Percentiles rank a stretch among this genome's conserved stretches.
phyloP scores from a whole-genome alignment of 2,888 invertebrate species.

The Andrena camellia region DNA sequence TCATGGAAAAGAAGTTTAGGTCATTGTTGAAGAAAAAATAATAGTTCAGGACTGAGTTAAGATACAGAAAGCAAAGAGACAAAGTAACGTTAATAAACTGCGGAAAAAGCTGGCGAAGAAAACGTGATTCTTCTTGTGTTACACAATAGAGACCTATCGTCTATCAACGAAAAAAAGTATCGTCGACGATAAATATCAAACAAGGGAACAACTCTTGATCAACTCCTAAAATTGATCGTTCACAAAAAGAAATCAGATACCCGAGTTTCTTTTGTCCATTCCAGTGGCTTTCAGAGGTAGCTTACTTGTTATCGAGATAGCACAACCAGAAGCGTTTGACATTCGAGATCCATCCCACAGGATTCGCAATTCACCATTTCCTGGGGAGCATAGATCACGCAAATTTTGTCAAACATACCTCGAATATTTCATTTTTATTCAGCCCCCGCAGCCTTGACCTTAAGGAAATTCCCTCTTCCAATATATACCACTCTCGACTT shows the following conservation, averaged over 20 bases:
- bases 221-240: slow-evolving; percentile 48
- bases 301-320: slow-evolving; percentile 5
- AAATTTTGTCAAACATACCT: background rate
- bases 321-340: background rate
- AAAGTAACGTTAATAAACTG: slow-evolving; percentile 5
- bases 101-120: background rate
- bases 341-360: slow-evolving; percentile 12
- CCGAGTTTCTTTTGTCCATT: slow-evolving; percentile 42
- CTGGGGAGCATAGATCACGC: background rate
- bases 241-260: slow-evolving; percentile 42
- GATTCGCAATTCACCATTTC: background rate
- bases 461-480: background rate
- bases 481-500: background rate
- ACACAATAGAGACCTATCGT: slow-evolving; percentile 30
- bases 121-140: slow-evolving; percentile 16
- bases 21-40: too few species aligned
- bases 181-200: slow-evolving; percentile 52
- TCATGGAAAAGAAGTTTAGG: too few species aligned
- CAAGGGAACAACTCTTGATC: slow-evolving; percentile 49
- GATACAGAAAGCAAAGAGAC: background rate
- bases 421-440: slow-evolving; percentile 1
- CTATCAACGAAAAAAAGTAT: slow-evolving; percentile 14
- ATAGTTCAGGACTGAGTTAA: too few species aligned
- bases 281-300: slow-evolving; percentile 30
- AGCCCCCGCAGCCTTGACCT: background rate